Percentiles rank a stretch among this genome's conserved stretches.
These are phyloP conservation scores for Netelia melanura DNA, from an alignment of 2,888 invertebrate species.

Conservation along the genomic window DNA sequence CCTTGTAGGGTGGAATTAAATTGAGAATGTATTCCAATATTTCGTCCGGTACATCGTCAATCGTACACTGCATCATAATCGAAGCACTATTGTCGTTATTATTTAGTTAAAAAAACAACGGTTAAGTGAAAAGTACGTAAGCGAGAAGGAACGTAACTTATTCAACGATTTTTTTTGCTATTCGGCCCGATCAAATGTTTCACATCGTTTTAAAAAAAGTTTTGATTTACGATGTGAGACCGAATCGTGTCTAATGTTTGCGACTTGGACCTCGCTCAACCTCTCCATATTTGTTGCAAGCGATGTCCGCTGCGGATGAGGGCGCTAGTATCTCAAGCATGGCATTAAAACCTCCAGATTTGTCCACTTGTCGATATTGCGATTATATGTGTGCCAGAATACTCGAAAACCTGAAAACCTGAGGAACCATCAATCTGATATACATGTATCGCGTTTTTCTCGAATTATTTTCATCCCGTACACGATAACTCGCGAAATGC, in stretches of 20 bases:
- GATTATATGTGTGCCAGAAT: too few relatives aligned
- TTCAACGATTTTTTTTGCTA: not conserved
- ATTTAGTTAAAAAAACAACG: not conserved
- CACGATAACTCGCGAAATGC: too few relatives aligned
- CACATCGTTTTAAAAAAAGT: not conserved
- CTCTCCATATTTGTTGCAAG: conserved; percentile 6
- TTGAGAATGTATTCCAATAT: conserved; percentile 96
- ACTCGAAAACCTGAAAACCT: too few relatives aligned
- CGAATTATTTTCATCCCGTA: too few relatives aligned
- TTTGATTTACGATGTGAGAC: not conserved
- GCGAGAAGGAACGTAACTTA: not conserved
- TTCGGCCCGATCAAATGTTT: not conserved
- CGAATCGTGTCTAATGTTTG: not conserved
- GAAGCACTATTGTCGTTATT: conserved; percentile 39
- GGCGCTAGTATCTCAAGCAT: too few relatives aligned
- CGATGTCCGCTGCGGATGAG: too few relatives aligned
- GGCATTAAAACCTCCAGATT: too few relatives aligned
- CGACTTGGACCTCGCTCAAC: not conserved
- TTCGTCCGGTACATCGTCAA: conserved; percentile 95
- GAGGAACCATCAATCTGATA: too few relatives aligned
- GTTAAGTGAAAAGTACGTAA: not conserved
- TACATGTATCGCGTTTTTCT: too few relatives aligned
- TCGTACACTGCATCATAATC: conserved; percentile 79
- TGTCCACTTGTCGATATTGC: too few relatives aligned
- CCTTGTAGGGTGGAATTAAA: conserved; percentile 95